These are phyloP conservation scores for Caenorhabditis sp. DNA, from an alignment of 2,888 invertebrate species.

Conservation along the genomic window DNA sequence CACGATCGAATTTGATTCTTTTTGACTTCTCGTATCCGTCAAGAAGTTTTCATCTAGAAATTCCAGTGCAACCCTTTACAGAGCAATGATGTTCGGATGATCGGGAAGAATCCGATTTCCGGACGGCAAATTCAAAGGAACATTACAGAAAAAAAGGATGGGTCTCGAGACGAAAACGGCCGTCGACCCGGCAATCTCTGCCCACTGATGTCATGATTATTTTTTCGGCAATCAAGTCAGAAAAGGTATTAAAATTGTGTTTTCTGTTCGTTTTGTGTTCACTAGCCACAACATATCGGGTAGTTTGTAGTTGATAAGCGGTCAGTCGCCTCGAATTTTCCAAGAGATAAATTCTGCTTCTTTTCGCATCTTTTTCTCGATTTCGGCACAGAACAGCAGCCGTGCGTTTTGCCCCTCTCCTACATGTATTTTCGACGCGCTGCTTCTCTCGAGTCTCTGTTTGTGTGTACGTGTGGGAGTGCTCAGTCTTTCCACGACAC, in stretches of 20 bases:
- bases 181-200: no score
- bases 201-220: no score
- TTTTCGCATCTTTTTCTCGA: neutral
- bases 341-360: conserved; percentile 5
- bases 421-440: conserved; percentile 23
- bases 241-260: no score
- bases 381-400: conserved; percentile 16
- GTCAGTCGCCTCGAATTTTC: conserved; percentile 8
- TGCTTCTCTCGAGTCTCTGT: conserved; percentile 14
- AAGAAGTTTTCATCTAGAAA: no score
- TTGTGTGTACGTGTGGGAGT: conserved; percentile 16
- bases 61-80: no score
- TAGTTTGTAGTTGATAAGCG: conserved; percentile 49
- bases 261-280: conserved; percentile 7
- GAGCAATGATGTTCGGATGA: no score
- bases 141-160: no score
- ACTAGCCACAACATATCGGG: conserved; percentile 14
- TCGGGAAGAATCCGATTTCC: no score
- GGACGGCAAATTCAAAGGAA: no score
- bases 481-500: conserved; percentile 12
- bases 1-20: no score
- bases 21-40: no score
- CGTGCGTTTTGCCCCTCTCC: conserved; percentile 19
- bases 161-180: no score
- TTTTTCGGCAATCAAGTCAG: conserved; percentile 4